Conservation (phyloP, 2,888 invertebrate genomes). For the Polyploca ridens region DNA sequence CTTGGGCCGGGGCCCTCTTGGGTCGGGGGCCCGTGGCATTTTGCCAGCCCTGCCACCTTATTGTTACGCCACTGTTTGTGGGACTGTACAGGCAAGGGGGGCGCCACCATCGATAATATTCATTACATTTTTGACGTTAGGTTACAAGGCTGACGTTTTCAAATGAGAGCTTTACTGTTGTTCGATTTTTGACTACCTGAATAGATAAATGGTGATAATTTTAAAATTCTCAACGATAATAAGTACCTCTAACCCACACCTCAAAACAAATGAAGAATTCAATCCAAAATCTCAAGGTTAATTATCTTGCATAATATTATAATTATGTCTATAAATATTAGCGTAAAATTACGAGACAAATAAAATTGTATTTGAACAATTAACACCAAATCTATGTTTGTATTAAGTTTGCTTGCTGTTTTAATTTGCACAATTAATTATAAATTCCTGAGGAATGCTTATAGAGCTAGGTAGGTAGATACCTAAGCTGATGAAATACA, state of each 20-base stretch:
- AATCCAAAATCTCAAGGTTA: conserved; percentile 37
- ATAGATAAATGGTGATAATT: not conserved
- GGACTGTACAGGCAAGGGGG: too few relatives aligned
- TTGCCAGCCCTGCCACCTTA: too few relatives aligned
- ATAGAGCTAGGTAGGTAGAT: not conserved
- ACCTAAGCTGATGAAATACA: not conserved
- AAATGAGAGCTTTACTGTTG: too few relatives aligned
- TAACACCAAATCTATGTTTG: conserved; percentile 42
- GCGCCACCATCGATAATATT: too few relatives aligned
- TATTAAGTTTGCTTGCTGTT: conserved; percentile 23
- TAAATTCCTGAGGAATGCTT: too few relatives aligned
- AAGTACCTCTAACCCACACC: not conserved
- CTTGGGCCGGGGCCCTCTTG: too few relatives aligned
- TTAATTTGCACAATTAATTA: not conserved
- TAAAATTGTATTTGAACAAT: conserved; percentile 43
- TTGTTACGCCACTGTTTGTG: too few relatives aligned
- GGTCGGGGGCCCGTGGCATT: too few relatives aligned
- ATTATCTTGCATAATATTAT: conserved; percentile 45
- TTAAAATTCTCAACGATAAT: not conserved
- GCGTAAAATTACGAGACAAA: conserved; percentile 41
- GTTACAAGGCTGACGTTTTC: too few relatives aligned
- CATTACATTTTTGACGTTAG: too few relatives aligned
- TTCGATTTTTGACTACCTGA: too few relatives aligned
- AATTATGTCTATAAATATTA: conserved; percentile 50
- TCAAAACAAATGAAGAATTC: conserved; percentile 12